These are phyloP conservation scores for Rhynchotus rufescens DNA, from an alignment of 2,797 vertebrate genomes.

Conservation along the genomic window DNA sequence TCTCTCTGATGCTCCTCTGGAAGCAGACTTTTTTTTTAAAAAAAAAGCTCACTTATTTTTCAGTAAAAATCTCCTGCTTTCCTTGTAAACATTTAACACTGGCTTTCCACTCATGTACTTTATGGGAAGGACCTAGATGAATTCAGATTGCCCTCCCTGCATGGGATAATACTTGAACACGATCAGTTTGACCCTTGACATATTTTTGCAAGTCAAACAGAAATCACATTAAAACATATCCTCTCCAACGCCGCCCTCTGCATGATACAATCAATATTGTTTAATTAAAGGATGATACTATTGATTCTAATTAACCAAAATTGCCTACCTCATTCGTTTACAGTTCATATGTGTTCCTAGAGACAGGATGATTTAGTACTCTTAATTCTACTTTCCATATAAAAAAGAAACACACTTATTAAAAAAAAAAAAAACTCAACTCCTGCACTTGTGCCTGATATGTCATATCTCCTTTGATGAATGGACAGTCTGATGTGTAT, in stretches of 20 bases:
- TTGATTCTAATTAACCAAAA: constrained; percentile 82
- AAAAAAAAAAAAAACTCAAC: background rate
- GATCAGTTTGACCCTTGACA: constrained; percentile 45
- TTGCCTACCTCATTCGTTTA: constrained; percentile 78
- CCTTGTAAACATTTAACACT: background rate
- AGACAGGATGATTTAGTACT: constrained; percentile 73
- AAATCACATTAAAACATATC: constrained; percentile 66
- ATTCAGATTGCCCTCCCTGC: background rate
- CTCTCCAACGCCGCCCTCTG: constrained; percentile 54
- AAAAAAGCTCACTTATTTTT: background rate
- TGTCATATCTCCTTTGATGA: constrained; percentile 20
- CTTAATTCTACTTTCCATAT: constrained; percentile 1
- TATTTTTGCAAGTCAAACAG: constrained; percentile 71
- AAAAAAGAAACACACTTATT: background rate
- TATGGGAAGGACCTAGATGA: background rate
- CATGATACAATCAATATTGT: constrained; percentile 78
- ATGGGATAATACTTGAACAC: background rate
- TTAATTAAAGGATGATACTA: constrained; percentile 82
- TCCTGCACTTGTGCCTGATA: background rate
- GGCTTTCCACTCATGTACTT: background rate
- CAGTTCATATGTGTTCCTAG: constrained; percentile 69
- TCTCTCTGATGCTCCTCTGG: background rate
- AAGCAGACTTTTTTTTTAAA: background rate
- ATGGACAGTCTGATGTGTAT: constrained; percentile 18
- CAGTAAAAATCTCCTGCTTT: background rate